Evolutionary conservation across 2,888 invertebrate species (phyloP), one percentile per base, ranked within the genome.

Genomic region (Megalurothrips usitatus): DNA sequence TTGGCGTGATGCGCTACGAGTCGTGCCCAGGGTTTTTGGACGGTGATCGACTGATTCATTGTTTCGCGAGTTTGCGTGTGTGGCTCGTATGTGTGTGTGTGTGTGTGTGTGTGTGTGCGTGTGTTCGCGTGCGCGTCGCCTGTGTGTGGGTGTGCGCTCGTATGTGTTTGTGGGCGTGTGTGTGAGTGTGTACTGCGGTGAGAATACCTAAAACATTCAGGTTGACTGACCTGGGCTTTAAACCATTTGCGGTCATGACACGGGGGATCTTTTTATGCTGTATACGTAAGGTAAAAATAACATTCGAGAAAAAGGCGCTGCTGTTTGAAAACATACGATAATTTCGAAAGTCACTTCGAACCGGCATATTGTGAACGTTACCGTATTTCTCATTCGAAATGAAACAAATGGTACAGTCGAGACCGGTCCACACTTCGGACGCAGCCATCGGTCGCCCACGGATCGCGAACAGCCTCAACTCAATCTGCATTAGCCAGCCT

Each of bases 11-110:
- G n/a, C 58, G 17, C 19, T n/a, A n/a, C 58, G 58, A n/a, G 58
- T 58, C 58, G 58, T 58, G 58, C 58, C n/a, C n/a, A 19, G 58
- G 68, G 68, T 75, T 75, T 75, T 75, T 10, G 68, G 68, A 12
- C 12, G 68, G 26, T 26, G 68, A 75, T 26, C 68, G 68, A 75
- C 23, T 26, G 68, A 10, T 75, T 75, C 68, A 75, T 75, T 75
- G 68, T 75, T 23, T 75, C 26, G 26, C 68, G 68, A 11, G 68
- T 26, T n/a, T 68, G 52, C 19, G 52, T 52, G 52, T 17, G 58
- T 1, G 58, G 11, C 14, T 17, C 58, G 58, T 58, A 19, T 9
- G 58, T 9, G 58, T 58, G 58, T 6, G 58, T 17, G 58, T 19
- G 14, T 2, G 14, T 10, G 52, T 52, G 58, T 17, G 58, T 58